Base-by-base conservation (phyloP, 2,888 invertebrate species). In the Platycheirus rosarum region DNA sequence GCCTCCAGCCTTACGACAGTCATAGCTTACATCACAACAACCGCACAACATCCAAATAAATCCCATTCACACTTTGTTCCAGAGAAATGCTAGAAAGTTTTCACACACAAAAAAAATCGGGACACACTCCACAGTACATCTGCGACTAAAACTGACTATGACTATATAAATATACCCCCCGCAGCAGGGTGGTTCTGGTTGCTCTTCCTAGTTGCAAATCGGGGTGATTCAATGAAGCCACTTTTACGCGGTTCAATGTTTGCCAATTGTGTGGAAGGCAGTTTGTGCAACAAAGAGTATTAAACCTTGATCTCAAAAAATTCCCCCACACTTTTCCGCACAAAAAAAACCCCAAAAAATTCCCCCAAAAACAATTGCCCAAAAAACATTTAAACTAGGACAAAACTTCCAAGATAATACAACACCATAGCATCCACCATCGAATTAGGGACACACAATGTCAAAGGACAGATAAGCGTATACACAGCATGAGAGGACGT, bases 391-490 rank as follows among this genome's bases (percentile, higher is more conserved):
- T n/a, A 62, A 62, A 51, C 14, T 40, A 40, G 37, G 14, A 42
- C 57, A 16, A 60, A 49, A n/a, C 44, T 32, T 42, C 42, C 29
- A 68, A 42, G 77, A 71, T 49, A 66, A 53, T 26, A 57, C 32
- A 18, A 51, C 6, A 32, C 29, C 1, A 35, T 35, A 32, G 3
- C 35, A 35, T 35, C 29, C 20, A 44, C 29, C 32, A 73, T 62
- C 37, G 79, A 75, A 74, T 79, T 63, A 63, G 42, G 79, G 55
- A 74, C 48, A 69, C 51, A 78, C 66, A 66, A 71, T 78, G 73
- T 79, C 63, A 63, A 48, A 55, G 40, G 35, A 55, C 68, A 48
- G 74, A 74, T 57, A 60, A 71, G 74, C 55, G 42, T 46, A 11
- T 37, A 18, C 4, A 26, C 20, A 13, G 7, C 20, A 13, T 1